Evolutionary conservation across 2,888 invertebrate genomes (phyloP), one percentile per base, ranked within the genome.

Genomic region (Aphrophora alni): DNA sequence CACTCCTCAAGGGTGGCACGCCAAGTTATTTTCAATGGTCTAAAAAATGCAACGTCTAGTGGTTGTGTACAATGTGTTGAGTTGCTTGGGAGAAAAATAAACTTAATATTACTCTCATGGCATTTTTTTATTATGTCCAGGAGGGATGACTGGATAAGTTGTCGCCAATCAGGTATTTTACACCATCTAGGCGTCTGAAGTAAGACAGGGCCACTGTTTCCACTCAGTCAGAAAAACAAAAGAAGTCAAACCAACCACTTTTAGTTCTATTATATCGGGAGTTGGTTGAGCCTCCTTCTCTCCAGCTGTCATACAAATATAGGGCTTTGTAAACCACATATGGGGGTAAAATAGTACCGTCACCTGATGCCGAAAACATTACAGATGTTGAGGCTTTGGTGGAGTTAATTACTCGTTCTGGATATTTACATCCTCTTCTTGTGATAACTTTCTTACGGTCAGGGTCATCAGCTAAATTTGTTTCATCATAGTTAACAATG

Each of bases 101-200:
- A 33, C 5, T 79, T 80, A 79, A 88, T 87, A 83, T 87, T 83
- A 81, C 87, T 85, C 74, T 86, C 83, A 69, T 86, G 82, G 83
- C 88, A 88, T 21, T 70, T 51, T 38, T 79, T 78, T 21, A 82
- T 73, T 4, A 76, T 38, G 27, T 81, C 73, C 24, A 81, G 44
- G 82, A 73, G 26, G 80, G 59, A 27, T 80, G 81, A 21, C 72
- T 72, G 12, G 76, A 75, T 26, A 80, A 70, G 33, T 88, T 88
- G 81, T 88, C 87, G 7, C 88, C 87, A 78, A 88, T 86, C 38
- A 88, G 51, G 17, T 87, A 85, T 82, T 87, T 87, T 79, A 73
- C 82, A 12, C 86, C 87, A 25, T 75, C 28, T 44, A 83, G 81
- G 59, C 81, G 80, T 77, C 82, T 83, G 68, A 84, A 82, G 74